Evolutionary conservation across 2,113 vertebrate genomes (phyloP).

Genomic region (Chascanopsetta lugubris): DNA sequence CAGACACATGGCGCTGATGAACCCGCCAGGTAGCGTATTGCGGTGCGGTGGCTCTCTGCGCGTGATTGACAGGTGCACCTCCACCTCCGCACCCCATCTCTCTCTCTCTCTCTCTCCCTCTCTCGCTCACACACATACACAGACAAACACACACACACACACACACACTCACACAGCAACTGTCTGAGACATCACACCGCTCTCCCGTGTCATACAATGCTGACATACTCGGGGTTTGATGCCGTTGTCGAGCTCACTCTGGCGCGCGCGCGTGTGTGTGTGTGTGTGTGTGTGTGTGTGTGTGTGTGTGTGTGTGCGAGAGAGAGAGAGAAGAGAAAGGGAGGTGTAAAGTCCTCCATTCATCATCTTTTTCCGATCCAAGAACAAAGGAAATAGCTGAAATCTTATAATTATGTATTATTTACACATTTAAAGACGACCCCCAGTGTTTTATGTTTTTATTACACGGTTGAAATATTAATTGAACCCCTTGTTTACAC

Average conservation of each 20-base stretch:
- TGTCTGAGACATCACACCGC: conserved; percentile 47
- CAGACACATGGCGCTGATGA: conserved; percentile 70
- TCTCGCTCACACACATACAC: conserved; percentile 8
- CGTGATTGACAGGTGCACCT: conserved; percentile 71
- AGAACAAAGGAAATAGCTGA: neutral
- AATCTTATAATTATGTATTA: neutral
- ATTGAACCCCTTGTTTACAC: neutral
- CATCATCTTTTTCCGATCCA: neutral
- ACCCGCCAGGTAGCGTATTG: conserved; percentile 61
- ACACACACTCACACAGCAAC: conserved; percentile 17
- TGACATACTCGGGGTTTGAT: conserved; percentile 60
- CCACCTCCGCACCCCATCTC: neutral
- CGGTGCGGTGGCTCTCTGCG: conserved; percentile 42
- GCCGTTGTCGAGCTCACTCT: conserved; percentile 59
- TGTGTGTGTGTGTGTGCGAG: neutral
- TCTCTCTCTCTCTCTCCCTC: conserved; percentile 18
- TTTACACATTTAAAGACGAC: neutral
- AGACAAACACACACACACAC: conserved; percentile 10
- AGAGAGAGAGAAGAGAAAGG: neutral
- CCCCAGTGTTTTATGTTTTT: neutral
- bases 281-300: neutral
- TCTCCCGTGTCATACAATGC: conserved; percentile 49
- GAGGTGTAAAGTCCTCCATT: neutral
- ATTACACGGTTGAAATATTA: neutral
- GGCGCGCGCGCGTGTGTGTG: conserved; percentile 1